Evolutionary conservation across 2,888 invertebrate species (phyloP).

Genomic region (Coenonympha glycerion): DNA sequence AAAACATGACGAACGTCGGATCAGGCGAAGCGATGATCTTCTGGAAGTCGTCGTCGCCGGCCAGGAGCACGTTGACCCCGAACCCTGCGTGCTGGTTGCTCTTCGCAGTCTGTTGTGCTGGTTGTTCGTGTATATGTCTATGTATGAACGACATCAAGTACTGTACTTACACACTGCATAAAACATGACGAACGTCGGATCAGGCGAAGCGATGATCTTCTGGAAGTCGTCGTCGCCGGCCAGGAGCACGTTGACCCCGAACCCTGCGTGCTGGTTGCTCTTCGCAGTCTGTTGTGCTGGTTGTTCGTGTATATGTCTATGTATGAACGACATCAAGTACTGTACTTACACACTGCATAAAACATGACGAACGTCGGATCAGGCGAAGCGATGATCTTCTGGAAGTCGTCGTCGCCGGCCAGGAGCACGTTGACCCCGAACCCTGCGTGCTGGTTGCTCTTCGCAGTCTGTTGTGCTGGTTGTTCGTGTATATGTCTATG

Average conservation of each 20-base stretch:
- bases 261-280: conserved; percentile 54
- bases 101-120: conserved; percentile 35
- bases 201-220: conserved; percentile 70
- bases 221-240: conserved; percentile 79
- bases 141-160: conserved; percentile 81
- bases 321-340: conserved; percentile 81
- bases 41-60: conserved; percentile 79
- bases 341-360: conserved; percentile 82
- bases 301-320: conserved; percentile 43
- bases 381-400: conserved; percentile 71
- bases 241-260: conserved; percentile 61
- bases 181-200: conserved; percentile 84
- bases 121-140: conserved; percentile 41
- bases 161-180: conserved; percentile 83
- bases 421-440: conserved; percentile 64
- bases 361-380: conserved; percentile 84
- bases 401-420: conserved; percentile 78
- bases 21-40: conserved; percentile 71
- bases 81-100: conserved; percentile 57
- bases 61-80: conserved; percentile 60
- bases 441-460: conserved; percentile 52
- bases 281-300: conserved; percentile 35
- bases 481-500: conserved; percentile 45
- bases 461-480: conserved; percentile 34
- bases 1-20: conserved; percentile 84